phyloP scores from a whole-genome alignment of 2,797 vertebrate genomes.

The Eutrigla gurnardus region DNA sequence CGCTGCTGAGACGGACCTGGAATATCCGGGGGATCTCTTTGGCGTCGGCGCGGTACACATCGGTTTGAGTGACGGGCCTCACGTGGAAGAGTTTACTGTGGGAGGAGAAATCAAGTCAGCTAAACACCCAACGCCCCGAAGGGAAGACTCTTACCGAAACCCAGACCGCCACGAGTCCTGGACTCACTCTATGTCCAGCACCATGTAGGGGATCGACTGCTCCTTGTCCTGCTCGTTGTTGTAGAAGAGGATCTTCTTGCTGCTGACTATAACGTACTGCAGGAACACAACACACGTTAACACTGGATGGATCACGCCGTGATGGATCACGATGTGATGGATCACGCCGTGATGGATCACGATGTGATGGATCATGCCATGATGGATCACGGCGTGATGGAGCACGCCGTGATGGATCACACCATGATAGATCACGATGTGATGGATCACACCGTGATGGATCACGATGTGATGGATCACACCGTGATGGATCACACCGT shows the following conservation, averaged over 20 bases:
- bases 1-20: conserved; percentile 84
- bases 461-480: no score
- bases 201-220: conserved; percentile 96
- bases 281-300: conserved; percentile 60
- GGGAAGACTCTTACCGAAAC: neutral
- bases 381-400: no score
- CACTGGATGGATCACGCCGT: no score
- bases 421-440: no score
- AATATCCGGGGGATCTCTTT: conserved; percentile 99
- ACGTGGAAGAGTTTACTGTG: conserved; percentile 98
- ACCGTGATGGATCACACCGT: no score
- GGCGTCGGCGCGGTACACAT: conserved; percentile 96
- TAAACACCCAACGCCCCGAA: neutral
- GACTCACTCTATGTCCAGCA: conserved; percentile 98
- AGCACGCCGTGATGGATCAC: no score
- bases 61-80: conserved; percentile 96
- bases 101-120: neutral
- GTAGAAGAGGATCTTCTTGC: conserved; percentile 99
- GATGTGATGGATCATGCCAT: no score
- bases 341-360: no score
- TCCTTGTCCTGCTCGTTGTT: conserved; percentile 96
- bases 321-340: no score
- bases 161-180: neutral
- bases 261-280: conserved; percentile 98
- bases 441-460: no score